Evolutionary conservation across 1,140 invertebrate species (phyloP), one percentile per base, ranked within the genome.

Genomic region (Tenebrio molitor): DNA sequence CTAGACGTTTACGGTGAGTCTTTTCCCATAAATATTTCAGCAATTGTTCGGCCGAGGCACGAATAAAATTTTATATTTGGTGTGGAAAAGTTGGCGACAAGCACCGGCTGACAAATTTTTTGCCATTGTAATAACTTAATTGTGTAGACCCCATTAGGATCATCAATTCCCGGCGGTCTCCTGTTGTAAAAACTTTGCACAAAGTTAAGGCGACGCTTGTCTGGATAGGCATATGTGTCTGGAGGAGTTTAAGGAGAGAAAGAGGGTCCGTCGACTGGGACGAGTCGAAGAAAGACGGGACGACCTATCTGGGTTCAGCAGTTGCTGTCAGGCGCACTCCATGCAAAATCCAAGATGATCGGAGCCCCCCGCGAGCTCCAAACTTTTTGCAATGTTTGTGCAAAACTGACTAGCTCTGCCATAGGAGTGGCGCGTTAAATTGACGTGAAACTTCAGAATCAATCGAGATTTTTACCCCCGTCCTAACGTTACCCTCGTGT

Each of bases 1-100:
- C 83, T 93, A 33, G 89, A 91, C 76, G 90, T 93, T 44, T 87
- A 90, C 71, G 90, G 91, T 93, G 84, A 88, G 88, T 77, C 50
- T 81, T 80, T 12, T 39, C 12, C 83, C 36, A 44, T 46, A 68
- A 46, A 44, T 33, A 58, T 58, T 19, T 17, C 16, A 21, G 29
- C 34, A 33, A 50, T n/a, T 17, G 44, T 50, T 19, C 16, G n/a
- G 17, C 7, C 44, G n/a, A 19, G 44, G 10, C 19, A 50, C 44
- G 44, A n/a, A 50, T 50, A 50, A 17, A 16, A 50, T 21, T 50
- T 50, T 50, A 50, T 50, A n/a, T n/a, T n/a, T n/a, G n/a, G n/a
- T n/a, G n/a, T n/a, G n/a, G n/a, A n/a, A n/a, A n/a, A n/a, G n/a
- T n/a, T n/a, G n/a, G n/a, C n/a, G n/a, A n/a, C n/a, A n/a, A n/a